Conservation (phyloP, 2,888 invertebrate species). For the Habrosyne pyritoides region DNA sequence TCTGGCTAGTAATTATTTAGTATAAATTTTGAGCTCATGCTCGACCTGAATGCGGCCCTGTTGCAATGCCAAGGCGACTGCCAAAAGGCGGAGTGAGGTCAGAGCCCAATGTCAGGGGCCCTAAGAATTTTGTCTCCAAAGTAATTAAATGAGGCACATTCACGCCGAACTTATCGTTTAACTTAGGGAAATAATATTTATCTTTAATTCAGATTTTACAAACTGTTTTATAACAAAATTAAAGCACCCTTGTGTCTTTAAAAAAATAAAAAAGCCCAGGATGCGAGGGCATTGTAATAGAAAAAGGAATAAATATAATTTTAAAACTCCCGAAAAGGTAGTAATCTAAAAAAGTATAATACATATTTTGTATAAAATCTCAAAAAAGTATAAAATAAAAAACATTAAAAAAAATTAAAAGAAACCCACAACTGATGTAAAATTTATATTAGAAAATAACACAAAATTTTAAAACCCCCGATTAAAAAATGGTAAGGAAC, state of each 20-base stretch:
- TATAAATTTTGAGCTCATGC: constrained; percentile 55
- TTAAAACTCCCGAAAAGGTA: no score
- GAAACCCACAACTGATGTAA: no score
- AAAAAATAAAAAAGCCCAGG: no score
- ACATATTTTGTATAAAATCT: no score
- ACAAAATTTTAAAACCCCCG: no score
- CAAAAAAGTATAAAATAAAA: no score
- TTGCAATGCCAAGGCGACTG: constrained; percentile 80
- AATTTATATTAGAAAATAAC: no score
- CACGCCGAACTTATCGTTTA: constrained; percentile 16
- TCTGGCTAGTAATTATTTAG: constrained; percentile 44
- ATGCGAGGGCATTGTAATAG: no score
- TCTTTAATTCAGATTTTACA: neutral
- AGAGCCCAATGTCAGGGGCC: constrained; percentile 80
- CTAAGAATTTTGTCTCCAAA: constrained; percentile 64
- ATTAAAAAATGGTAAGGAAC: no score
- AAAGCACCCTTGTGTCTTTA: neutral
- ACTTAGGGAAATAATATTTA: constrained; percentile 15
- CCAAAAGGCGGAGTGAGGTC: constrained; percentile 74
- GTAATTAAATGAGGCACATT: constrained; percentile 33
- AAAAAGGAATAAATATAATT: no score
- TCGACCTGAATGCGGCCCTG: constrained; percentile 57
- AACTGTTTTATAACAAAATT: neutral
- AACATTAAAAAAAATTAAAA: no score
- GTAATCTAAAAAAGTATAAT: no score